Conservation (phyloP, 1,140 invertebrate species). For the Antheraea mylitta region DNA sequence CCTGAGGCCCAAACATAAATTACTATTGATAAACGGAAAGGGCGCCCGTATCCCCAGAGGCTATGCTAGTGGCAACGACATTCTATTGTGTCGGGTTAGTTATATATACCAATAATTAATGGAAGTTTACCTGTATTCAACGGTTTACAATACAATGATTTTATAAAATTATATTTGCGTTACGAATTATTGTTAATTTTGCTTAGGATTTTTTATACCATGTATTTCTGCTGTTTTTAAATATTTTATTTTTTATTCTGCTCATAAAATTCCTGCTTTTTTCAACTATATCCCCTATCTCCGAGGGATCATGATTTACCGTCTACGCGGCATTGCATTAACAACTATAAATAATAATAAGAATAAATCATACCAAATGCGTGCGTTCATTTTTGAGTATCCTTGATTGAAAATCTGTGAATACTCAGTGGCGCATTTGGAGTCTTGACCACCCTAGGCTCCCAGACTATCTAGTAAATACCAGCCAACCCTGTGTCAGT, state of each 20-base stretch:
- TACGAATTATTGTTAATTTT: neutral
- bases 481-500: too few relatives aligned
- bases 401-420: too few relatives aligned
- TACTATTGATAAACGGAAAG: constrained; percentile 46
- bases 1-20: constrained; percentile 41
- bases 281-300: too few relatives aligned
- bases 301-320: too few relatives aligned
- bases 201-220: neutral
- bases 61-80: constrained; percentile 30
- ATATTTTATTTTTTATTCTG: neutral
- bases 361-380: too few relatives aligned
- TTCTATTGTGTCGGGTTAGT: constrained; percentile 22
- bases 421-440: too few relatives aligned
- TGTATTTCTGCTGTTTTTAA: neutral
- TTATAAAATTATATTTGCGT: neutral
- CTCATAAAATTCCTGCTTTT: too few relatives aligned
- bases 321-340: too few relatives aligned
- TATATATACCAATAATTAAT: constrained; percentile 20
- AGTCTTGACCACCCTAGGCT: too few relatives aligned
- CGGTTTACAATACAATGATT: neutral
- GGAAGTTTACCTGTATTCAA: constrained; percentile 1
- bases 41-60: constrained; percentile 25
- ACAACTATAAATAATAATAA: too few relatives aligned
- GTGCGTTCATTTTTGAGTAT: too few relatives aligned
- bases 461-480: too few relatives aligned